phyloP scores from a whole-genome alignment of 2,113 vertebrate genomes.

The Callaeas wilsoni region DNA sequence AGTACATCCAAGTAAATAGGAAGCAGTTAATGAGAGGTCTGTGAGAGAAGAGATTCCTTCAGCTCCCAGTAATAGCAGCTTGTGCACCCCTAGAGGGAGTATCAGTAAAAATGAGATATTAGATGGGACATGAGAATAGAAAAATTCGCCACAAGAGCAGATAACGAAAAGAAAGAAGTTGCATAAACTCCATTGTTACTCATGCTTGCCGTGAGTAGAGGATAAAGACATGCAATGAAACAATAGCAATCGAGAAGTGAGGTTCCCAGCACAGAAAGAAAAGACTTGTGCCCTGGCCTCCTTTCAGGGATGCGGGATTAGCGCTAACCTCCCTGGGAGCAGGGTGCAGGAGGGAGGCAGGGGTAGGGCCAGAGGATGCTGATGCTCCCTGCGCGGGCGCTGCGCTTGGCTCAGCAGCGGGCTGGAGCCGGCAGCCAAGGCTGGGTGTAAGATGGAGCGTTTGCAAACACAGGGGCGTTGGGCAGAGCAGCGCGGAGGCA shows the following conservation, averaged over 20 bases:
- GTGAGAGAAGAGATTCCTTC: neutral
- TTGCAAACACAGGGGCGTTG: neutral
- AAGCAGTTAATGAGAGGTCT: neutral
- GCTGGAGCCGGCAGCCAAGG: neutral
- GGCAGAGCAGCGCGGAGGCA: neutral
- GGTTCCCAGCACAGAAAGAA: neutral
- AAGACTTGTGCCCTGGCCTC: fast-evolving
- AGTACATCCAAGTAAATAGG: neutral
- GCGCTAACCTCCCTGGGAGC: neutral
- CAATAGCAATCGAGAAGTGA: neutral
- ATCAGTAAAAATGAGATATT: neutral
- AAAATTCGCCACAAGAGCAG: neutral
- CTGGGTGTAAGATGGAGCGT: neutral
- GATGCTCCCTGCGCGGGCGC: fast-evolving
- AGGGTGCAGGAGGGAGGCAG: neutral
- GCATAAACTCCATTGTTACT: neutral
- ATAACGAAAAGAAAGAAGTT: neutral
- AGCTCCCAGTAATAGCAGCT: neutral
- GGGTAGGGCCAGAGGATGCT: neutral
- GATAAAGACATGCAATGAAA: neutral
- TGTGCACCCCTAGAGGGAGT: neutral
- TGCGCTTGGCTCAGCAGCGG: fast-evolving
- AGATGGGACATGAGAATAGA: neutral
- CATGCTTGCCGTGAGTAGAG: neutral
- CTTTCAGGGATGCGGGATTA: neutral